phyloP scores from a whole-genome alignment of 23 tunicate species.

The Diplosoma virens region DNA sequence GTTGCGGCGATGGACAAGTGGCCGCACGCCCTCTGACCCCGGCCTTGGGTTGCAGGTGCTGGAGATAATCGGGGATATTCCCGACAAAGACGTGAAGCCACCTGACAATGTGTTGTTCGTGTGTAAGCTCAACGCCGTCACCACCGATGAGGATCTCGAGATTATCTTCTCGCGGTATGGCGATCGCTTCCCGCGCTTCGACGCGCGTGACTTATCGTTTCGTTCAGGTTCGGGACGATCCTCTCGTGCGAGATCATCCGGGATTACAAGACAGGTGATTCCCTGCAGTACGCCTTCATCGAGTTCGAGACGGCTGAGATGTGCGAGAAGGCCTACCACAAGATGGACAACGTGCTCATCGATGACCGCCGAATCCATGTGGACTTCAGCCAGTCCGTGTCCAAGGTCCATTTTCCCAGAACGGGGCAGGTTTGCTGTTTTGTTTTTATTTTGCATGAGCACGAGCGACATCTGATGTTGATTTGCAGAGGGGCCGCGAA shows the following conservation, averaged over 20 bases:
- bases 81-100: constrained; percentile 94
- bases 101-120: constrained; percentile 96
- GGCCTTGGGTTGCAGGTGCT: no score
- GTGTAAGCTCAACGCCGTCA: constrained; percentile 91
- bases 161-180: constrained; percentile 84
- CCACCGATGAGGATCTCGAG: constrained; percentile 96
- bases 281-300: constrained; percentile 93
- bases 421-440: background rate
- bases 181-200: background rate
- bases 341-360: constrained; percentile 98
- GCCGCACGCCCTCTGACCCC: no score
- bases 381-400: constrained; percentile 98
- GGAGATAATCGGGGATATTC: constrained; percentile 95
- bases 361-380: constrained; percentile 99
- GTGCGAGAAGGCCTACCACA: constrained; percentile 91
- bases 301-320: constrained; percentile 85
- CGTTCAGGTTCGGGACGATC: constrained; percentile 70
- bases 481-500: no score
- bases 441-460: no score
- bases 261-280: constrained; percentile 78
- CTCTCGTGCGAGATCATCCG: constrained; percentile 88
- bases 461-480: no score
- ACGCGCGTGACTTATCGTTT: background rate
- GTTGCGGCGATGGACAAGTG: no score
- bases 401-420: constrained; percentile 55